Evolutionary conservation across 2,797 vertebrate genomes (phyloP).

Genomic region (Staurois parvus): DNA sequence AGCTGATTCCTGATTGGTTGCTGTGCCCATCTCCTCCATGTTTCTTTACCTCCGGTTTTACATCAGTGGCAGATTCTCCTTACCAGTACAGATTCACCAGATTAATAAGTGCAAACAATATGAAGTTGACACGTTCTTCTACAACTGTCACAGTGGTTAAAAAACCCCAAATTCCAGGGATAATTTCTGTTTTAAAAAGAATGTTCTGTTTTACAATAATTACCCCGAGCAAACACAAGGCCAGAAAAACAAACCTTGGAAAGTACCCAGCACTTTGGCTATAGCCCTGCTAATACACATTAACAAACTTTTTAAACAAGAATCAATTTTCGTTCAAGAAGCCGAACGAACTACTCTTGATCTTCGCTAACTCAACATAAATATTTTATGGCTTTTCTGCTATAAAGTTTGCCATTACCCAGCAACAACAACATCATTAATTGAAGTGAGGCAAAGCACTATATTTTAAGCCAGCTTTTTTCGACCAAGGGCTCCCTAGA

Average conservation of each 20-base stretch:
- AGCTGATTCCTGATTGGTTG: too few relatives aligned
- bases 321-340: conserved; percentile 42
- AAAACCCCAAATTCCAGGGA: neutral
- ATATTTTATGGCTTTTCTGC: conserved; percentile 40
- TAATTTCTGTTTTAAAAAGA: neutral
- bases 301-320: conserved; percentile 51
- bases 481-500: neutral
- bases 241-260: conserved; percentile 3
- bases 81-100: neutral
- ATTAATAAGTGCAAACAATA: neutral
- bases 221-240: conserved; percentile 6
- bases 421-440: conserved; percentile 29
- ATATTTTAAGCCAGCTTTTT: neutral
- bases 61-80: too few relatives aligned
- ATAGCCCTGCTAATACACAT: conserved; percentile 37
- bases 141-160: neutral
- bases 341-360: conserved; percentile 17
- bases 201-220: neutral
- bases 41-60: too few relatives aligned
- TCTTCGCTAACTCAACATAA: conserved; percentile 36
- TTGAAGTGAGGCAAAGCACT: conserved; percentile 33
- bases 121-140: neutral
- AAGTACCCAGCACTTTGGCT: conserved; percentile 20
- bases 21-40: too few relatives aligned
- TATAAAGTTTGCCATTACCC: conserved; percentile 27